A percentile compares a stretch with the other conserved stretches of the same genome.
Conservation (phyloP, 2,797 vertebrate species). For the Loris lydekkerianus region DNA sequence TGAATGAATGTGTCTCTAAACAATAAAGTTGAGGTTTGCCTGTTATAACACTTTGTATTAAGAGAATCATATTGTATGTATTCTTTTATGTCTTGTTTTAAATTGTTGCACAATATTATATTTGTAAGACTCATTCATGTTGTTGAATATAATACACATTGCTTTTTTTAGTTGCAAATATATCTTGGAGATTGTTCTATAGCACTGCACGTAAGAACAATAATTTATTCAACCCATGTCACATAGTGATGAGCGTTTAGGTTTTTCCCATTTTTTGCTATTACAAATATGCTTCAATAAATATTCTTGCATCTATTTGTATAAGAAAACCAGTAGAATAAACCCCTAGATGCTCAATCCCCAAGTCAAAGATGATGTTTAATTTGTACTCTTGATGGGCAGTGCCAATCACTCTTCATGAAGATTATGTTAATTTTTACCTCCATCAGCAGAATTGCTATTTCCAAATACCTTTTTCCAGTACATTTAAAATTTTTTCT, state of each 20-base stretch:
- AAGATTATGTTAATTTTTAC: background rate
- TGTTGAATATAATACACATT: background rate
- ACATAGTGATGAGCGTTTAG: background rate
- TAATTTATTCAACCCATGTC: background rate
- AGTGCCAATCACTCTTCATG: background rate
- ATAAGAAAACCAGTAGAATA: background rate
- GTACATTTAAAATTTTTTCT: background rate
- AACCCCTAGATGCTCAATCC: background rate
- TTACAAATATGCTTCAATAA: constrained; percentile 27
- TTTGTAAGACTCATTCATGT: background rate
- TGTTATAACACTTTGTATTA: constrained; percentile 4
- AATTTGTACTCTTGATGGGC: background rate
- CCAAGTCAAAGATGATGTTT: background rate
- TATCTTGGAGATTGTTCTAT: background rate
- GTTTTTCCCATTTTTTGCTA: background rate
- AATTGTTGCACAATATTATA: background rate
- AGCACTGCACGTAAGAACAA: background rate
- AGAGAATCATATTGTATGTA: background rate
- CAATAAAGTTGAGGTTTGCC: background rate
- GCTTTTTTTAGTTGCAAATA: background rate
- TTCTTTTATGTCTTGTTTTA: constrained; percentile 19
- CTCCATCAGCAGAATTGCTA: background rate
- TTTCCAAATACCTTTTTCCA: background rate
- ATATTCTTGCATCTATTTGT: background rate
- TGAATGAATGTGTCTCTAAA: background rate